Evolutionary conservation across 2,797 vertebrate genomes (phyloP).

Genomic region (Lateolabrax maculatus): DNA sequence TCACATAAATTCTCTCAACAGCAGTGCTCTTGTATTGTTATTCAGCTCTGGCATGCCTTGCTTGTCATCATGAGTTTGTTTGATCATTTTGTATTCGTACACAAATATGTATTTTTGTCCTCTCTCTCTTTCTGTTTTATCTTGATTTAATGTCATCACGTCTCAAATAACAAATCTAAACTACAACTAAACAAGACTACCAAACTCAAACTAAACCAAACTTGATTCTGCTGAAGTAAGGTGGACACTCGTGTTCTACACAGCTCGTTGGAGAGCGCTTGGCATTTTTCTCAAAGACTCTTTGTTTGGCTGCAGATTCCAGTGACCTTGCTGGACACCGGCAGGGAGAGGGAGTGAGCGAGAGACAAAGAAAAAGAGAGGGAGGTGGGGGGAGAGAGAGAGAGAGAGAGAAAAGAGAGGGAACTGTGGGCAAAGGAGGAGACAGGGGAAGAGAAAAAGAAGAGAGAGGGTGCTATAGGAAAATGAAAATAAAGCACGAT

Average conservation of each 20-base stretch:
- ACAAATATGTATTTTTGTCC: slow-evolving; percentile 13
- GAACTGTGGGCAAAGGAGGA: slow-evolving; percentile 37
- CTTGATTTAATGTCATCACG: slow-evolving; percentile 1
- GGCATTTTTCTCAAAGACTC: slow-evolving; percentile 76
- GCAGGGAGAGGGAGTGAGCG: slow-evolving; percentile 44
- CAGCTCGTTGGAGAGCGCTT: slow-evolving; percentile 49
- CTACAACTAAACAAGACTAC: neutral
- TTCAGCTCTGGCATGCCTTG: neutral
- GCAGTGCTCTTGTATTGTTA: slow-evolving; percentile 16
- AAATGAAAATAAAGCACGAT: slow-evolving; percentile 15
- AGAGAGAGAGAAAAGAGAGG: slow-evolving; percentile 8
- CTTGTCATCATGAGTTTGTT: slow-evolving; percentile 21
- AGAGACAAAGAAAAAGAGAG: slow-evolving; percentile 61
- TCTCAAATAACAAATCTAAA: slow-evolving; percentile 9
- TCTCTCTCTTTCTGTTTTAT: neutral
- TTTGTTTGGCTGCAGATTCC: slow-evolving; percentile 79
- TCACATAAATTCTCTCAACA: slow-evolving; percentile 12
- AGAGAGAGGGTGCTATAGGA: neutral
- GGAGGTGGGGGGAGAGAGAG: slow-evolving; percentile 36
- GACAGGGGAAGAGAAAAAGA: slow-evolving; percentile 8
- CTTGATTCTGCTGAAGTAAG: slow-evolving; percentile 1
- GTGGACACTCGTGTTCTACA: slow-evolving; percentile 22
- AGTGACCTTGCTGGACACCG: slow-evolving; percentile 72
- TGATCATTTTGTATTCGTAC: slow-evolving; percentile 36
- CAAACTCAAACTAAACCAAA: neutral